A percentile compares a stretch with the other conserved stretches of the same genome.
phyloP scores from a whole-genome alignment of 1,140 invertebrate species.

The Papilio machaon region DNA sequence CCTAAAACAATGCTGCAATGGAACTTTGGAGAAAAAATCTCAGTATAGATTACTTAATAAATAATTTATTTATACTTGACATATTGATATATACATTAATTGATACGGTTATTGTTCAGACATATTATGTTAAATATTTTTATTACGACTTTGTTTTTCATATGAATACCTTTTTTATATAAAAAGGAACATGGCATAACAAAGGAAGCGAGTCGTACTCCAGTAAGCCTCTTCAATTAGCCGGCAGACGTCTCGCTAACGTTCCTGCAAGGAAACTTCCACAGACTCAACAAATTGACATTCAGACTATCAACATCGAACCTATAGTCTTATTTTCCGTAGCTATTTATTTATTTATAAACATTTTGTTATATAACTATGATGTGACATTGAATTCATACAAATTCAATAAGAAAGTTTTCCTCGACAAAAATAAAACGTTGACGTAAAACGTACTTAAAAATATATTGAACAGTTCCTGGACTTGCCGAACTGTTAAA shows the following conservation, averaged over 20 bases:
- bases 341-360: too few relatives aligned
- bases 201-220: neutral
- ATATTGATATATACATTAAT: too few relatives aligned
- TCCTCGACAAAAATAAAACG: slow-evolving; percentile 1
- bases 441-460: neutral
- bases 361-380: too few relatives aligned
- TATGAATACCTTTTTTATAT: neutral
- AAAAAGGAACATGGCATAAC: neutral
- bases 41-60: too few relatives aligned
- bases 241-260: slow-evolving; percentile 18
- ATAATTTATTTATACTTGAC: too few relatives aligned
- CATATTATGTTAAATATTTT: too few relatives aligned
- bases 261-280: slow-evolving; percentile 7
- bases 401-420: neutral
- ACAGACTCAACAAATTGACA: slow-evolving; percentile 4
- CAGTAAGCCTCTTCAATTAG: slow-evolving; percentile 22
- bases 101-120: too few relatives aligned
- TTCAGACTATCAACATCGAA: neutral
- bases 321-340: neutral
- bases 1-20: neutral
- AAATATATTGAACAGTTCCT: neutral
- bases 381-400: neutral
- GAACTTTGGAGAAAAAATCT: too few relatives aligned
- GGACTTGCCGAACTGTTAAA: neutral
- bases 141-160: neutral